These are phyloP conservation scores for Blennius ocellaris DNA, from an alignment of 2,113 vertebrate genomes.

Conservation along the genomic window DNA sequence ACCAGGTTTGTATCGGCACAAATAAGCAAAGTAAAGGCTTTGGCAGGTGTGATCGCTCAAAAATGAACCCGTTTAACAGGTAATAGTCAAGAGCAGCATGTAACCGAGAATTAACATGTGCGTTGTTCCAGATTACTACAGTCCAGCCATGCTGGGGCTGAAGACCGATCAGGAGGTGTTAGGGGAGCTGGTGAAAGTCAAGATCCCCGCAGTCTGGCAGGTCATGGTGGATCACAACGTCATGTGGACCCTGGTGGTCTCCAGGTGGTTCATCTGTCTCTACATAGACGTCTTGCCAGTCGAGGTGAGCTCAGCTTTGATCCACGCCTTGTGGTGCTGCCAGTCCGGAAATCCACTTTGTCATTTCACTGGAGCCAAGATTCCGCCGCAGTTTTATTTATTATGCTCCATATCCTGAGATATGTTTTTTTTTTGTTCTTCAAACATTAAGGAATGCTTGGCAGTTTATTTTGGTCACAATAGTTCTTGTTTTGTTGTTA, in stretches of 20 bases:
- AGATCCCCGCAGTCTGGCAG: conserved; percentile 88
- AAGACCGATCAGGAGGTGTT: conserved; percentile 96
- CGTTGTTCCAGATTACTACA: conserved; percentile 89
- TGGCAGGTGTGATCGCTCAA: neutral
- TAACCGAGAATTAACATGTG: neutral
- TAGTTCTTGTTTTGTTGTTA: neutral
- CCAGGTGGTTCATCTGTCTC: conserved; percentile 97
- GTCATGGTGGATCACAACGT: conserved; percentile 88
- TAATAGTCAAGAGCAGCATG: neutral
- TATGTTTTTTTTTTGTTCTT: neutral
- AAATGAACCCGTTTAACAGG: neutral
- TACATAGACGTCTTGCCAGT: conserved; percentile 94
- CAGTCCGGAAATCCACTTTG: neutral
- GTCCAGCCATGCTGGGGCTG: conserved; percentile 92
- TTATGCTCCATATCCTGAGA: neutral
- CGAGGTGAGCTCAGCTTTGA: conserved; percentile 86
- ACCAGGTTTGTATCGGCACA: conserved; percentile 86
- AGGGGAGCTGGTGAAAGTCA: conserved; percentile 91
- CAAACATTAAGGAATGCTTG: neutral
- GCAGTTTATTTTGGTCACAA: neutral
- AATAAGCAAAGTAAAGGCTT: too few species aligned
- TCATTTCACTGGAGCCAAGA: neutral
- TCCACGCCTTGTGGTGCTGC: neutral
- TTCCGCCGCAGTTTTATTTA: neutral
- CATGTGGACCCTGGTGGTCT: conserved; percentile 94